Conservation (phyloP, 1,140 invertebrate species). For the Cyphomyrmex costatus region DNA sequence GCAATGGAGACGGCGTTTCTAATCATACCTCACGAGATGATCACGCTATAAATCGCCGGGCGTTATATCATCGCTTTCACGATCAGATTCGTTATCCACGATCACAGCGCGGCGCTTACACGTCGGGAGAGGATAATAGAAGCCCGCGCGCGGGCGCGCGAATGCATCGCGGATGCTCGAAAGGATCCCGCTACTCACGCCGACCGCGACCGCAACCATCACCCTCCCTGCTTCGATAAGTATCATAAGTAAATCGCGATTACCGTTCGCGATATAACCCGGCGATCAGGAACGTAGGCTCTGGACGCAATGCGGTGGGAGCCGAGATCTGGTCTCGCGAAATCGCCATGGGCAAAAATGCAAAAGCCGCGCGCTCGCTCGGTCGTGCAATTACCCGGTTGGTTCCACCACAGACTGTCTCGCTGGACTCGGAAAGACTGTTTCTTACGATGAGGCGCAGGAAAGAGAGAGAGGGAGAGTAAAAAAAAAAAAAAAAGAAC, state of each 20-base stretch:
- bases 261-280: conserved; percentile 62
- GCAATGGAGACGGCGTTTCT: conserved; percentile 29
- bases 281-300: conserved; percentile 58
- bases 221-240: conserved; percentile 64
- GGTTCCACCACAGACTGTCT: conserved; percentile 66
- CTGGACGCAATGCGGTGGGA: conserved; percentile 38
- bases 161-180: conserved; percentile 26
- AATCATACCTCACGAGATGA: conserved; percentile 55
- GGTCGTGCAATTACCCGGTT: conserved; percentile 77
- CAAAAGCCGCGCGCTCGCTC: conserved; percentile 68
- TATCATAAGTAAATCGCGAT: conserved; percentile 80
- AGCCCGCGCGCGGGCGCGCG: conserved; percentile 6
- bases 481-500: neutral
- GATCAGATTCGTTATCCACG: conserved; percentile 55
- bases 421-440: conserved; percentile 13
- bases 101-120: conserved; percentile 38
- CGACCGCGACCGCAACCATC: conserved; percentile 23
- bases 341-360: conserved; percentile 75
- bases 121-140: conserved; percentile 50
- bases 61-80: conserved; percentile 64
- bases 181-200: conserved; percentile 70
- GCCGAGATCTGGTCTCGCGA: conserved; percentile 61
- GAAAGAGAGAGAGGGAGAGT: neutral
- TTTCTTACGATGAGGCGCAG: conserved; percentile 12
- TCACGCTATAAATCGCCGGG: conserved; percentile 56